A percentile compares a stretch with the other conserved stretches of the same genome.
phyloP scores from a whole-genome alignment of 2,113 vertebrate genomes.

The Pseudorectes ferrugineus region DNA sequence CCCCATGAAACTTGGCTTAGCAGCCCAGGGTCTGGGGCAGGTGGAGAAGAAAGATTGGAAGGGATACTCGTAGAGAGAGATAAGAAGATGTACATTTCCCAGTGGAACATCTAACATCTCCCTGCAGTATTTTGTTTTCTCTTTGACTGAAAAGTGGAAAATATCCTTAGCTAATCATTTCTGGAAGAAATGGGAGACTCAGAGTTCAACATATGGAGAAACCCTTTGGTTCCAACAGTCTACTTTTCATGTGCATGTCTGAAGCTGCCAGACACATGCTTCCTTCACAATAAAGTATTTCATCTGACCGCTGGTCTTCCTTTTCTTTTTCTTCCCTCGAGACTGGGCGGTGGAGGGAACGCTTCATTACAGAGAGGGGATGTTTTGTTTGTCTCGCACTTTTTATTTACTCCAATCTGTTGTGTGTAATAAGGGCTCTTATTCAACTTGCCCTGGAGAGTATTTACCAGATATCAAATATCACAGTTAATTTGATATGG shows the following conservation, averaged over 20 bases:
- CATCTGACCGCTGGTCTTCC: slow-evolving; percentile 30
- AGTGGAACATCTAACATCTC: neutral
- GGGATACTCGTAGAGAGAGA: neutral
- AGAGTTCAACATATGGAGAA: slow-evolving; percentile 49
- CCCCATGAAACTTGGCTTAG: neutral
- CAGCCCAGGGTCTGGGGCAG: neutral
- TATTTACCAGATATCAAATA: slow-evolving; percentile 34
- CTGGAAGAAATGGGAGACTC: slow-evolving; percentile 39
- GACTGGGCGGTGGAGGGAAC: neutral
- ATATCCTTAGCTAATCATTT: slow-evolving; percentile 61
- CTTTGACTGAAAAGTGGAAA: slow-evolving; percentile 54
- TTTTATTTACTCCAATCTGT: slow-evolving; percentile 26
- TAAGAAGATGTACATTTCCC: slow-evolving; percentile 27
- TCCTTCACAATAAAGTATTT: slow-evolving; percentile 40
- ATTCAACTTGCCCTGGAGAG: neutral
- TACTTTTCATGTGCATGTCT: slow-evolving; percentile 39
- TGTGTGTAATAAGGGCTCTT: neutral
- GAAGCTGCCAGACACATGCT: slow-evolving; percentile 60
- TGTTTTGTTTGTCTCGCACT: neutral
- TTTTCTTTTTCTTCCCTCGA: slow-evolving; percentile 25
- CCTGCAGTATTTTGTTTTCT: neutral
- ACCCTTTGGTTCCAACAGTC: slow-evolving; percentile 33
- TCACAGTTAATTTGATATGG: neutral
- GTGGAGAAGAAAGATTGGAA: neutral
- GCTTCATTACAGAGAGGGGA: neutral